These are phyloP conservation scores for Plecturocebus donacophilus DNA, from an alignment of 2,113 vertebrate genomes.

Conservation along the genomic window DNA sequence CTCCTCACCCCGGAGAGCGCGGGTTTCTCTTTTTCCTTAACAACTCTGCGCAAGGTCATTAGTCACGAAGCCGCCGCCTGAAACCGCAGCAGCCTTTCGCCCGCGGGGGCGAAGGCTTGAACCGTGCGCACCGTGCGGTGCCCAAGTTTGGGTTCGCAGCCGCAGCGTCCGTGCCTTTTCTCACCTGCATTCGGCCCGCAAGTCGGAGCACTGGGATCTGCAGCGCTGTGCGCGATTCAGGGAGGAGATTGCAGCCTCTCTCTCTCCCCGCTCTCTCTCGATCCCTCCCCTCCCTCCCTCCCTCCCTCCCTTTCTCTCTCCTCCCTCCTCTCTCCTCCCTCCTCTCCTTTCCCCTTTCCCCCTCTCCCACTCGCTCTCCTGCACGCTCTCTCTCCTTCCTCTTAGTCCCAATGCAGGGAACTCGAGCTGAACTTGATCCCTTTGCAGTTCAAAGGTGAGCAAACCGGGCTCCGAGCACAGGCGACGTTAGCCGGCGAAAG, in stretches of 20 bases:
- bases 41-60: slow-evolving; percentile 91
- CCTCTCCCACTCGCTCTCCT: slow-evolving; percentile 81
- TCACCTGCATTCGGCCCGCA: slow-evolving; percentile 95
- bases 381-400: slow-evolving; percentile 74
- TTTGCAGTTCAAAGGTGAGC: slow-evolving; percentile 89
- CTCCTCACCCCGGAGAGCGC: slow-evolving; percentile 77
- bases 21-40: slow-evolving; percentile 79
- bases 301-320: slow-evolving; percentile 82
- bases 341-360: slow-evolving; percentile 72
- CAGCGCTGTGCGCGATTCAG: slow-evolving; percentile 94
- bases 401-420: slow-evolving; percentile 88
- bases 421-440: slow-evolving; percentile 89
- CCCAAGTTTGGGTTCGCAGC: slow-evolving; percentile 88
- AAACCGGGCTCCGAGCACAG: slow-evolving; percentile 78
- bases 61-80: slow-evolving; percentile 85
- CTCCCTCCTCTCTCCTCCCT: slow-evolving; percentile 75
- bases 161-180: slow-evolving; percentile 87
- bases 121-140: slow-evolving; percentile 63
- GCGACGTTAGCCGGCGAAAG: slow-evolving; percentile 34
- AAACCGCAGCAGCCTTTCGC: slow-evolving; percentile 81
- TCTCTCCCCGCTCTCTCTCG: slow-evolving; percentile 72
- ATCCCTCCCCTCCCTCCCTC: slow-evolving; percentile 78
- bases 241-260: slow-evolving; percentile 97
- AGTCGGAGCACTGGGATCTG: slow-evolving; percentile 93
- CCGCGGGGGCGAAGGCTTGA: slow-evolving; percentile 65